Evolutionary conservation across 2,113 vertebrate genomes (phyloP).

Genomic region (Phylloscopus whistleri): DNA sequence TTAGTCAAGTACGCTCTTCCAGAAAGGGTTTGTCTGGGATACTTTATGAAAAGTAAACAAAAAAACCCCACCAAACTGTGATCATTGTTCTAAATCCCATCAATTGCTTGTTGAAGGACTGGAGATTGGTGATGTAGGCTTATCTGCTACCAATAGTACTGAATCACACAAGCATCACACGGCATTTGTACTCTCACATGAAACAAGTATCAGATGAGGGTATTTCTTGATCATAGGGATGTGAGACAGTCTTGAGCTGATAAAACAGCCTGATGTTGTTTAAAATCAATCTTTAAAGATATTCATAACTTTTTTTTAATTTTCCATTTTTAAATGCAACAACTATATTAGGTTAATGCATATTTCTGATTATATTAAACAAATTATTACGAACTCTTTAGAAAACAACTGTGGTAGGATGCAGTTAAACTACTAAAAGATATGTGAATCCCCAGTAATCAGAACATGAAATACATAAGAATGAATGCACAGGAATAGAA

Average conservation of each 20-base stretch:
- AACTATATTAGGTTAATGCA: background rate
- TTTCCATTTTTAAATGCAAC: background rate
- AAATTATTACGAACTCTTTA: background rate
- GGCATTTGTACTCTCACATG: background rate
- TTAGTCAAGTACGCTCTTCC: background rate
- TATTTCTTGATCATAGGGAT: background rate
- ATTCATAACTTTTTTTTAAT: background rate
- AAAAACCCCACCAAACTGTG: accelerated
- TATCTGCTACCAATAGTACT: background rate
- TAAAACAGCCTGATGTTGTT: background rate
- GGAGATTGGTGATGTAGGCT: background rate
- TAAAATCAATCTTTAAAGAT: background rate
- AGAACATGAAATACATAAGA: background rate
- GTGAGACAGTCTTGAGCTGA: background rate
- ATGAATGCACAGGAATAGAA: background rate
- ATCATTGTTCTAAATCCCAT: background rate
- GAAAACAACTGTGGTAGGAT: background rate
- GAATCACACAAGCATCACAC: background rate
- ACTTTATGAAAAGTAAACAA: background rate
- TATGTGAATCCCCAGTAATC: background rate
- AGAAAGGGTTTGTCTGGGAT: background rate
- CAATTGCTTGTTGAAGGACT: background rate
- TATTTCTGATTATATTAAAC: background rate
- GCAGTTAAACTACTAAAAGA: background rate
- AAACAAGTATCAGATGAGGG: background rate